A percentile compares a stretch with the other conserved stretches of the same genome.
Conservation (phyloP, 2,113 vertebrate genomes). For the Meriones unguiculatus region DNA sequence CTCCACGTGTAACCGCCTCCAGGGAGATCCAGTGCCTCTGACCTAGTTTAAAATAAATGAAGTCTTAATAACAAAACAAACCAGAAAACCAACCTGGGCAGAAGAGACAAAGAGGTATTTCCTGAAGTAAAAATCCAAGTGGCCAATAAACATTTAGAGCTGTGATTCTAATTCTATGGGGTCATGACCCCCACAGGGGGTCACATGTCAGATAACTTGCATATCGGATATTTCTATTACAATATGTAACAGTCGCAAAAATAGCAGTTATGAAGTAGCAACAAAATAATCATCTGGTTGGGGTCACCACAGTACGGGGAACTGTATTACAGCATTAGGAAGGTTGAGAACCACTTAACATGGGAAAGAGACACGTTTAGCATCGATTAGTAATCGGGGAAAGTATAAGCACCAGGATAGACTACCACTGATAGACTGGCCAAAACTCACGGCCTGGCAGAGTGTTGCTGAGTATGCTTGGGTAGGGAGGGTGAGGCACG, state of each 20-base stretch:
- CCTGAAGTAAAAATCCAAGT: background rate
- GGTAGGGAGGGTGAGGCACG: background rate
- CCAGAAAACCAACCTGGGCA: background rate
- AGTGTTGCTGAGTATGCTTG: background rate
- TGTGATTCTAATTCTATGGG: background rate
- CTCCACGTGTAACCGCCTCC: background rate
- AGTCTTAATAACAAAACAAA: background rate
- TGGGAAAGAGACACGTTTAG: background rate
- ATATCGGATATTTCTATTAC: background rate
- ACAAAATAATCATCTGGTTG: background rate
- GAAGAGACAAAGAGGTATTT: background rate
- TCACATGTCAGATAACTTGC: background rate
- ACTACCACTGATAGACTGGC: background rate
- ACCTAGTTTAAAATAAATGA: background rate
- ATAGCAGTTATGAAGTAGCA: background rate
- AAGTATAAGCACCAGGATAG: background rate
- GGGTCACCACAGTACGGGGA: background rate
- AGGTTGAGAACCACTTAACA: background rate
- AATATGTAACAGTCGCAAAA: background rate
- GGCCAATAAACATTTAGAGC: background rate
- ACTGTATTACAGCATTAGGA: background rate
- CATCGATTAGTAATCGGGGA: background rate
- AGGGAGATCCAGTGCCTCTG: background rate
- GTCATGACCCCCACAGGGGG: background rate
- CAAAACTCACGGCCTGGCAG: background rate